Base-by-base conservation (phyloP, 2,888 invertebrate species). In the Metellina segmentata region DNA sequence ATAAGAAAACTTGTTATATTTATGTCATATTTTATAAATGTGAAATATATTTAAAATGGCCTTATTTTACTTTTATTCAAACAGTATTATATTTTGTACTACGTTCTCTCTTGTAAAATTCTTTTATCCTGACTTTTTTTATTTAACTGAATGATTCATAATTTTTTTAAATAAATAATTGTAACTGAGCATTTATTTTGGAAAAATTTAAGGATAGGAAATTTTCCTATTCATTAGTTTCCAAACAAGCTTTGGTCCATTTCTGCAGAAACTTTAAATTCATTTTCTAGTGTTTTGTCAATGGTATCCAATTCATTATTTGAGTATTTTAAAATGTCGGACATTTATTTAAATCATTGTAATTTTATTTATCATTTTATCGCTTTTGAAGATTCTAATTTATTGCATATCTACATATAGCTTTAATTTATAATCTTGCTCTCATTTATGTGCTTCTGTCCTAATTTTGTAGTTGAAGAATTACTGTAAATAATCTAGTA, bases 401-500 rank as follows among this genome's bases (percentile, higher is more conserved):
- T 16, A 61, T 61, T 61, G 11, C 61, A 61, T 16, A 16, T 61
- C 6, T 61, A 16, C 61, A 61, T 61, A 16, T 34, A 34, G 20
- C 13, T 20, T 79, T 77, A 51, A 51, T 53, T 9, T 69, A 16
- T 34, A 78, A 69, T 61, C 34, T 34, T 34, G 4, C 34, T 34
- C 34, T 34, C n/a, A 61, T 79, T 51, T 20, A 78, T 78, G 78
- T 52, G 53, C 34, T 61, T 79, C 53, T 61, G 34, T n/a, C 13
- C 51, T 52, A 13, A 53, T 79, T 52, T 52, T 79, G 20, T 69
- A 61, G 34, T 61, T 19, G 19, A 20, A 61, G 61, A 79, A 53
- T 69, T 79, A n/a, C 8, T 77, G 77, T 77, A 77, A 51, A 77
- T 51, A 77, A 77, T 77, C 20, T 52, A 79, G 61, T 79, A 79